Evolutionary conservation across 2,888 invertebrate genomes (phyloP).

Genomic region (Chrysolina haemoptera): DNA sequence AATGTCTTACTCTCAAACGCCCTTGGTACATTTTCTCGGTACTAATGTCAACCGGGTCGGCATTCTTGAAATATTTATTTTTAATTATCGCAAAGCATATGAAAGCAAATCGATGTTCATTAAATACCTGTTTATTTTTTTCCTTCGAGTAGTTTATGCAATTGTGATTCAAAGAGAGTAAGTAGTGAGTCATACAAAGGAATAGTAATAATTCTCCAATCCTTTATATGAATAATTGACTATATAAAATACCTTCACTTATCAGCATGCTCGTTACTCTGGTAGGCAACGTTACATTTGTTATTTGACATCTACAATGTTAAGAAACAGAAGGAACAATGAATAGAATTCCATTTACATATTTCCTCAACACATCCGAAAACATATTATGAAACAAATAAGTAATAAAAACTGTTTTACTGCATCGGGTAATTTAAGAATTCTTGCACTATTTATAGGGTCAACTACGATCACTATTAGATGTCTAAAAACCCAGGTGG

Average conservation of each 20-base stretch:
- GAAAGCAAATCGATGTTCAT: constrained; percentile 10
- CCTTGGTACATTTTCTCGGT: constrained; percentile 10
- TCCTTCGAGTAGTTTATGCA: not conserved
- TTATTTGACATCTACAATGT: too few species aligned
- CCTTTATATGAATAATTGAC: not conserved
- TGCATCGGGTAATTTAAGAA: too few species aligned
- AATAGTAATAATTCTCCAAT: not conserved
- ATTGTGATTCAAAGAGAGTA: not conserved
- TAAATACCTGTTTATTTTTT: not conserved
- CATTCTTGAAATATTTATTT: constrained; percentile 37
- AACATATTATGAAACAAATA: too few species aligned
- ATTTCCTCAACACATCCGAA: too few species aligned
- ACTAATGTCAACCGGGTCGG: constrained; percentile 42
- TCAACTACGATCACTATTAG: too few species aligned
- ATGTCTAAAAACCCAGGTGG: too few species aligned
- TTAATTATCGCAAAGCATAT: constrained; percentile 35
- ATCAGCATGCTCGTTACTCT: not conserved
- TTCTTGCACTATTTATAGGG: too few species aligned
- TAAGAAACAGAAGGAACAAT: too few species aligned
- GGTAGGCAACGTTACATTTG: too few species aligned
- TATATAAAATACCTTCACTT: not conserved
- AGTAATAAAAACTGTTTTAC: too few species aligned
- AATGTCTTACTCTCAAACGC: constrained; percentile 13
- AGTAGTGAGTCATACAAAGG: not conserved
- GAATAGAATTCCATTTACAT: too few species aligned